Evolutionary conservation across 2,888 invertebrate species (phyloP), one percentile per base, ranked within the genome.

Genomic region (Amblyjoppa fuscipennis): DNA sequence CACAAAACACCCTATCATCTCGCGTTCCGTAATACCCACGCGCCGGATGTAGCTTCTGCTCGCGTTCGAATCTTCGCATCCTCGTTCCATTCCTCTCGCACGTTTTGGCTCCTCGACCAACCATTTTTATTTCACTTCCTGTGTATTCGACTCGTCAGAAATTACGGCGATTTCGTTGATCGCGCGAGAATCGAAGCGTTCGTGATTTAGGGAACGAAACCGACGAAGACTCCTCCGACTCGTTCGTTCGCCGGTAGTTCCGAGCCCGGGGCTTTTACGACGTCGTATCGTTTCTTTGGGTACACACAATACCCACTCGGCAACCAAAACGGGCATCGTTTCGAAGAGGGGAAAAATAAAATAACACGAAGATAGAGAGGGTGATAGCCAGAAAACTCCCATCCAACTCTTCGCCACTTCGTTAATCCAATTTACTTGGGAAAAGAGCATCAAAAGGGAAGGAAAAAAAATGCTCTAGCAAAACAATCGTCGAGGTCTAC

Each of bases 1-100:
- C 74, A 74, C 64, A 66, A 85, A 59, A 82, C 82, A 82, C 79
- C 82, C 75, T 68, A 70, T 85, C 82, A 83, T 85, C 82, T 85
- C 82, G 73, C 71, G 56, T 66, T 70, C 49, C 75, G 59, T 59
- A 79, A 68, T 61, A 79, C 73, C 51, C 59, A 73, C 79, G 64
- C 71, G 68, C 79, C 85, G 79, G 85, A 80, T 76, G 85, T 79
- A 64, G 31, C 79, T 49, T 64, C 85, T 68, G 75, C 31, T 61
- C 69, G 49, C 69, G 70, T 78, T 71, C 71, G 75, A 11, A 59
- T 53, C 59, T 59, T 73, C 59, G 66, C 76, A 66, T 70, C 51
- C 79, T 76, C 80, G 66, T 75, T 83, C 64, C 64, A 64, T 38
- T 51, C 69, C 51, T n/a, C 6, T 64, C 61, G 16, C 68, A 31